Base-by-base conservation (phyloP, 2,113 vertebrate genomes). In the Nesoenas mayeri region DNA sequence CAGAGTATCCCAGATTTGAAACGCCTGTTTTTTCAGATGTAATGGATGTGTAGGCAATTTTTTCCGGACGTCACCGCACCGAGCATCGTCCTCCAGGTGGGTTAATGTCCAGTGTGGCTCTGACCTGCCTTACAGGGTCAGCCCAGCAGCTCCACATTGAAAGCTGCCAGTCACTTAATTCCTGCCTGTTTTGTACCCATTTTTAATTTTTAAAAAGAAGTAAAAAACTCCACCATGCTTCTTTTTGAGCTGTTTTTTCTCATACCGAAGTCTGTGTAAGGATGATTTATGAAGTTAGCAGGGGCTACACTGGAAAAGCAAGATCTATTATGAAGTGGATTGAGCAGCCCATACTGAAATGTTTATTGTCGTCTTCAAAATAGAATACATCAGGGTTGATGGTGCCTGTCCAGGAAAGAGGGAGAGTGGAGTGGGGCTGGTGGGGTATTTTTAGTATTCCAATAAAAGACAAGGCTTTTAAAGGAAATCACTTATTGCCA, bases 401-500 rank as follows among this genome's bases (percentile, higher is more conserved):
- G 96, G 92, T 89, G 95, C 93, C 95, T 95, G 93, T 95, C 92
- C 93, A 96, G 95, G 93, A 96, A 94, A 85, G 88, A 96, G 88
- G 93, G 92, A 77, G 92, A 50, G 48, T 50, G 50, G 64, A 79
- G 57, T 73, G 90, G 92, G 94, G 80, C 93, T 93, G 12, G 56
- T 36, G 80, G 91, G 74, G 87, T 97, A 96, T 96, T 97, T 97
- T 97, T 97, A 96, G 95, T 89, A 93, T 94, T 96, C 93, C 85
- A 97, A 94, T 96, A 97, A 95, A 94, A 97, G 87, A 80, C 82
- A 29, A 58, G 89, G 83, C 89, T 96, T 97, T 96, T 85, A 96
- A 95, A 96, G 96, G 95, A 96, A 97, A 96, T 97, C 90, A 70
- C 91, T 94, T 97, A 96, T 88, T 97, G 95, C 92, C 95, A 94